Evolutionary conservation across 2,797 vertebrate species (phyloP).

Genomic region (Pseudomugil gertrudae): DNA sequence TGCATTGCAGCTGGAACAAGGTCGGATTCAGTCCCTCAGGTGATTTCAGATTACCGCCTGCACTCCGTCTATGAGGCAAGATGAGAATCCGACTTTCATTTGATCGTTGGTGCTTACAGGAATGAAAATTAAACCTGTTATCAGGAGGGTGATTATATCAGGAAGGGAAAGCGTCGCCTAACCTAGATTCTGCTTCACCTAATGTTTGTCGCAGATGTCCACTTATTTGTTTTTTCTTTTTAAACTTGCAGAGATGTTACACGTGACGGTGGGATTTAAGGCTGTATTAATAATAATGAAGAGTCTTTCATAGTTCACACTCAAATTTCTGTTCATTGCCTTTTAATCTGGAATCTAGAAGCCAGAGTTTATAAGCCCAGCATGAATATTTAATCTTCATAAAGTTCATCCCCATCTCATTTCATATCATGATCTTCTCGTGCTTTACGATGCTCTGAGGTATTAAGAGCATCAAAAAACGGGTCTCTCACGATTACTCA

Average conservation of each 20-base stretch:
- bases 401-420: constrained; percentile 17
- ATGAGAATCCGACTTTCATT: constrained; percentile 49
- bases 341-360: constrained; percentile 13
- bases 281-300: constrained; percentile 20
- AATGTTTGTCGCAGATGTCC: constrained; percentile 14
- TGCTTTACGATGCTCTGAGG: constrained; percentile 42
- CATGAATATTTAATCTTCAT: constrained; percentile 48
- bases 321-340: background rate
- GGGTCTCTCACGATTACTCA: constrained; percentile 42
- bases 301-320: constrained; percentile 6
- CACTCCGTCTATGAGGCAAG: constrained; percentile 30
- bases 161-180: constrained; percentile 33
- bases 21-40: constrained; percentile 59
- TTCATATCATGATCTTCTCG: constrained; percentile 35
- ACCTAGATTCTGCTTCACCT: constrained; percentile 51
- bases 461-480: constrained; percentile 68
- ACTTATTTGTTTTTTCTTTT: background rate
- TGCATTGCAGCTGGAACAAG: constrained; percentile 41
- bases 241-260: constrained; percentile 23
- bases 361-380: background rate
- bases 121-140: constrained; percentile 60
- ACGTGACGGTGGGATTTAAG: constrained; percentile 54
- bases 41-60: constrained; percentile 62
- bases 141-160: constrained; percentile 53
- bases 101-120: constrained; percentile 27